Conservation (phyloP, 2,113 vertebrate genomes). For the Sturnira hondurensis region DNA sequence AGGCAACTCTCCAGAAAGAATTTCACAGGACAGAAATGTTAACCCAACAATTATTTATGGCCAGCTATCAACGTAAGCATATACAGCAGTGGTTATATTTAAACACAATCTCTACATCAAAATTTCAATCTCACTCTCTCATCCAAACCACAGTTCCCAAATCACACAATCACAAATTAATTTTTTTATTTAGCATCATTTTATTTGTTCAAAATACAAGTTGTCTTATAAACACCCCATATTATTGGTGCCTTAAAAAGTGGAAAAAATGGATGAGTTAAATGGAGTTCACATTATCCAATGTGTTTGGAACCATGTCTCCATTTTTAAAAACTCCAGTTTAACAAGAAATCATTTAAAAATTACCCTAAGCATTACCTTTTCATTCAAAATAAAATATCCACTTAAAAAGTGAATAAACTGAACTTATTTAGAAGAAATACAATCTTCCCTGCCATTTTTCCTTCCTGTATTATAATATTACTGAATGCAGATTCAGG, state of each 20-base stretch:
- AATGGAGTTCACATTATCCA: neutral
- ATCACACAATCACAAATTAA: neutral
- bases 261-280: neutral
- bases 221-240: neutral
- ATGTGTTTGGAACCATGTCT: neutral
- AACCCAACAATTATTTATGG: neutral
- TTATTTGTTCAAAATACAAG: neutral
- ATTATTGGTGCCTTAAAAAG: neutral
- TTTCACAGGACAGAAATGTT: slow-evolving; percentile 24
- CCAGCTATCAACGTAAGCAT: neutral
- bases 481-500: neutral
- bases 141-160: neutral
- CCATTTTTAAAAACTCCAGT: slow-evolving; percentile 11
- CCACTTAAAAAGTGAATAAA: neutral
- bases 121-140: neutral
- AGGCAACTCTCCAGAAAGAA: neutral
- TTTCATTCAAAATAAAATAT: slow-evolving; percentile 11
- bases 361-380: neutral
- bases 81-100: neutral
- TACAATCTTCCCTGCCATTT: neutral
- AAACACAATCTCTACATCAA: neutral
- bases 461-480: neutral
- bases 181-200: neutral
- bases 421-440: neutral
- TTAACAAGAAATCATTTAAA: neutral